Conservation (phyloP, 2,888 invertebrate species). For the Tipula helvola region DNA sequence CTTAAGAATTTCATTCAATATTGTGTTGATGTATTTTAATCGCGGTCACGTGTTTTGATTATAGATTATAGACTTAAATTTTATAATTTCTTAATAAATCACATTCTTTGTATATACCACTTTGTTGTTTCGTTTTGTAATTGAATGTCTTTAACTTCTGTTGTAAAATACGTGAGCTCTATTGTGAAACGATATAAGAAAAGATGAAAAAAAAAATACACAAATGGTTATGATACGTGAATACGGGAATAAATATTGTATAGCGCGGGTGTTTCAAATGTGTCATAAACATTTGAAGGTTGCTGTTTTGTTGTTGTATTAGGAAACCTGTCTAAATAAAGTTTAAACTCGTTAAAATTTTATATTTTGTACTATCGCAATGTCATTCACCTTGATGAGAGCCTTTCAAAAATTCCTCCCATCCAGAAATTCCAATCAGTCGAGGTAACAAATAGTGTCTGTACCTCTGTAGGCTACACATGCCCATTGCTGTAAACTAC, state of each 20-base stretch:
- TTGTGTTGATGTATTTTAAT: not conserved
- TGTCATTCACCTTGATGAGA: no score
- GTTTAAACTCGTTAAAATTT: no score
- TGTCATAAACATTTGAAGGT: not conserved
- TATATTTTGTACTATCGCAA: no score
- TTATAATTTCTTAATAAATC: not conserved
- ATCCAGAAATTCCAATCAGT: no score
- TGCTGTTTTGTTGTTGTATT: not conserved
- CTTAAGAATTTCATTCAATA: not conserved
- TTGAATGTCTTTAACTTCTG: not conserved
- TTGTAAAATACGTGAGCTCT: not conserved
- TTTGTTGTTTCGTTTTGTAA: not conserved
- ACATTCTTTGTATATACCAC: not conserved
- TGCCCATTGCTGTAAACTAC: no score
- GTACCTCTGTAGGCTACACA: no score
- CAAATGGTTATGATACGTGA: not conserved
- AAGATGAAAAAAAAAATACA: not conserved
- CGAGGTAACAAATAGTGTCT: no score
- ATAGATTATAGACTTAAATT: not conserved
- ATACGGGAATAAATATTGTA: not conserved
- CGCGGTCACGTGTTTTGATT: not conserved
- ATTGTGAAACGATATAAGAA: not conserved
- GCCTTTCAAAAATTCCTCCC: no score
- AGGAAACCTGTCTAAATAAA: no score
- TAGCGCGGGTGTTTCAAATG: not conserved